Base-by-base conservation (phyloP, 2,797 vertebrate species). In the Crenuchus spilurus region DNA sequence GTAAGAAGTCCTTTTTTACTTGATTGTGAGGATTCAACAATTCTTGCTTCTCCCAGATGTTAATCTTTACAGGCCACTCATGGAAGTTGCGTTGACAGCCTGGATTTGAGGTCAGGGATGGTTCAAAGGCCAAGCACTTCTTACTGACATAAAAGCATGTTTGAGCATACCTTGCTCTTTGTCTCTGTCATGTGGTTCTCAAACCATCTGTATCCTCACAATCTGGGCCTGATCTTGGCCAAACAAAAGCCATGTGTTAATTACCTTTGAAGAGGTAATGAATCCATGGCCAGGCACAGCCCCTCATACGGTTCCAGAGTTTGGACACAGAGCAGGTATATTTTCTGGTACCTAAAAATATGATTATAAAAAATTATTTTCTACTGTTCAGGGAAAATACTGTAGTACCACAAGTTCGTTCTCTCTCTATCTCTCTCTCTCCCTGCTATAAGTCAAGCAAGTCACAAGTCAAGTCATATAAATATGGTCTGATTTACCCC, bases 201-300 rank as follows among this genome's bases (percentile, higher is more conserved):
- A 35, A 75, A 86, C 87, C 91, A 93, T 91, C 91, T 91, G 92
- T 85, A 89, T 89, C 90, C 86, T 84, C 85, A 88, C 90, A 88
- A 91, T 91, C 90, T 89, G 88, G 87, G 84, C 84, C 87, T 88
- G 85, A 88, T 90, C 83, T 84, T 73, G 78, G 74, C 86, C 84
- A 91, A 92, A 93, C 91, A 92, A 90, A 92, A 92, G 87, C 90
- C 90, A 92, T 91, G 90, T 92, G 92, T 91, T 92, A 92, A 92
- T 92, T 91, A 91, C 88, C 88, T 92, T 92, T 92, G 89, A 93
- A 92, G 91, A 89, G 88, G 86, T 87, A 92, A 91, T 91, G 87
- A 90, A 87, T 91, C 89, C 85, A 87, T 89, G 85, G 88, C 77
- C 49, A 33, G 84, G 82, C 87, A 80, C 84, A 84, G 89, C 6